A percentile compares a stretch with the other conserved stretches of the same genome.
phyloP scores from a whole-genome alignment of 2,113 vertebrate species.

The Thermophis baileyi region DNA sequence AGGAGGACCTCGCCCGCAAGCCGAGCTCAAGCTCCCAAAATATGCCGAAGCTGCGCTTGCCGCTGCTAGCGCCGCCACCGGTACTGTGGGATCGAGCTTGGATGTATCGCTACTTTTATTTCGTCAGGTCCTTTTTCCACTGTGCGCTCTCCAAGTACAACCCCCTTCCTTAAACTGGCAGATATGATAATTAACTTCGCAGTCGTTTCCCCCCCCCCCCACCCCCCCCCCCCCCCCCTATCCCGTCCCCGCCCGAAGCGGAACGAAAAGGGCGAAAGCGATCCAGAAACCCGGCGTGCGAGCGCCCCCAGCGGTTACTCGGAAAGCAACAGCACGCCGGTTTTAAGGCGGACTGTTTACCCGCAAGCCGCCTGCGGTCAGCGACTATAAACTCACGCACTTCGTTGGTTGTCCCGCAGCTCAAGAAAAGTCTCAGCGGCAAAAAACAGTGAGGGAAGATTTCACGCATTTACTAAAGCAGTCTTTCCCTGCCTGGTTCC shows the following conservation, averaged over 20 bases:
- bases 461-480: background rate
- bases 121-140: slow-evolving; percentile 46
- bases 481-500: background rate
- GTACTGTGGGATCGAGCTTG: slow-evolving; percentile 51
- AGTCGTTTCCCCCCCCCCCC: slow-evolving; percentile 33
- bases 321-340: background rate
- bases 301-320: slow-evolving; percentile 70
- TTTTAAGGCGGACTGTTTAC: background rate
- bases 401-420: background rate
- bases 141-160: slow-evolving; percentile 70
- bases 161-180: slow-evolving; percentile 81
- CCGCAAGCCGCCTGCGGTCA: background rate
- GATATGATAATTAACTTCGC: slow-evolving; percentile 76
- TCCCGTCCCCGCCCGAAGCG: slow-evolving; percentile 26
- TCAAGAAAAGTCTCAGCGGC: background rate
- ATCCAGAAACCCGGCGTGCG: slow-evolving; percentile 52
- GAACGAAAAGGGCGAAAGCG: slow-evolving; percentile 61
- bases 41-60: slow-evolving; percentile 33
- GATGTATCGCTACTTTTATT: slow-evolving; percentile 78
- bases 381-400: background rate
- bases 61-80: slow-evolving; percentile 58
- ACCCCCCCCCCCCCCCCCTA: background rate
- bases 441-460: background rate
- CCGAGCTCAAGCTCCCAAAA: background rate
- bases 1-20: background rate